Percentiles rank a stretch among this genome's conserved stretches.
Evolutionary conservation across 2,113 vertebrate genomes (phyloP).

Genomic region (Myotis yumanensis): DNA sequence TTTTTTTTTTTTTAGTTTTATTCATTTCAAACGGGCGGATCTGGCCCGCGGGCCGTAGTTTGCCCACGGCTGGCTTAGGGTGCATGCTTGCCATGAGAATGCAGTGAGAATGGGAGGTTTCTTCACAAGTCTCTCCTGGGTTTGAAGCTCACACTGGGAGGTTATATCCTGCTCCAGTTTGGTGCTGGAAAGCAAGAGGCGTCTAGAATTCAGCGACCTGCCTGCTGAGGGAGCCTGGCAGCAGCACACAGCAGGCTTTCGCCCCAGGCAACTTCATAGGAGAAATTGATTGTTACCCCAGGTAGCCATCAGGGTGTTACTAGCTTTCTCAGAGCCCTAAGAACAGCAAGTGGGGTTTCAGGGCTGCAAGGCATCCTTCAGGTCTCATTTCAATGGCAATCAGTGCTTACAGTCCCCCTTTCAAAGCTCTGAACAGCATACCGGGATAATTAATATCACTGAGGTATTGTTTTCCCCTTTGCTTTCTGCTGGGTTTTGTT

Average conservation of each 20-base stretch:
- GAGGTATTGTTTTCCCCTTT: conserved; percentile 56
- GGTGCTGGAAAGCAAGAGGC: conserved; percentile 36
- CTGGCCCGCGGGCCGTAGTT: too few species aligned
- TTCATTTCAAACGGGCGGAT: too few species aligned
- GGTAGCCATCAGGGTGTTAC: conserved; percentile 64
- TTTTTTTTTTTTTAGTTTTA: too few species aligned
- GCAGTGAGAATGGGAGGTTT: conserved; percentile 7
- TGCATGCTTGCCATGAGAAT: neutral
- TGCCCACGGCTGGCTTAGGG: neutral
- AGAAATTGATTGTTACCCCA: conserved; percentile 70
- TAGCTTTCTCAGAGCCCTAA: conserved; percentile 61
- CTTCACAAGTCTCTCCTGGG: neutral
- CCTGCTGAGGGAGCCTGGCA: neutral
- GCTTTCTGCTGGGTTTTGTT: conserved; percentile 2
- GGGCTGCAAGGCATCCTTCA: conserved; percentile 54
- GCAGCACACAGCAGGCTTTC: neutral
- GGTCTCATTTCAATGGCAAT: conserved; percentile 62
- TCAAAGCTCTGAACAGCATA: conserved; percentile 17
- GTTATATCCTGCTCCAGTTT: neutral
- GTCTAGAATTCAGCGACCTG: conserved; percentile 46
- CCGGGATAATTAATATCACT: conserved; percentile 63
- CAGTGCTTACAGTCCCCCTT: conserved; percentile 29
- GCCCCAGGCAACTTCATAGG: conserved; percentile 57
- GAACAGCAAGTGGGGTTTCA: conserved; percentile 54
- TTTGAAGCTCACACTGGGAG: neutral